phyloP scores from a whole-genome alignment of 2,888 invertebrate species.

The Pediacus dermestoides region DNA sequence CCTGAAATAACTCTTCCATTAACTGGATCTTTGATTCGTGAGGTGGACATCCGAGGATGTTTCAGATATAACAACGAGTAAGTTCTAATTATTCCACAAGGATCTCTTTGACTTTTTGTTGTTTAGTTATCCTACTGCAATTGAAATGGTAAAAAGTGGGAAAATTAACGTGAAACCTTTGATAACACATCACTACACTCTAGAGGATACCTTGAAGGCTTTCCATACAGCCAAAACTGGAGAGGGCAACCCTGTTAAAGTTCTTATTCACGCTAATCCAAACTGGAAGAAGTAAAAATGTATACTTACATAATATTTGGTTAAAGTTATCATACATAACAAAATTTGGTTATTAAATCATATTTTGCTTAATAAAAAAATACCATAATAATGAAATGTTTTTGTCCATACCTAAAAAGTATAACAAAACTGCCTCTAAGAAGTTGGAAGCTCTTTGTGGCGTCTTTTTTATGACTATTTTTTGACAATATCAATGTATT shows the following conservation, averaged over 20 bases:
- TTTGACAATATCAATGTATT: too few species aligned
- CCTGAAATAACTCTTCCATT: conserved; percentile 77
- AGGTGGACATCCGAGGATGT: conserved; percentile 89
- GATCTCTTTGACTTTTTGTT: too few species aligned
- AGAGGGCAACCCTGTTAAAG: conserved; percentile 74
- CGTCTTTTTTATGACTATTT: too few species aligned
- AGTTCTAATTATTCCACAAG: conserved; percentile 38
- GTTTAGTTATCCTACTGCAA: conserved; percentile 71
- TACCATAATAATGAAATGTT: too few species aligned
- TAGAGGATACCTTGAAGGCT: conserved; percentile 75
- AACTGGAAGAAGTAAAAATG: conserved; percentile 33
- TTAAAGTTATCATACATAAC: too few species aligned
- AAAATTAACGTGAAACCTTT: conserved; percentile 76
- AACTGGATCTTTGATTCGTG: conserved; percentile 73
- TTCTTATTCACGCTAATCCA: conserved; percentile 73
- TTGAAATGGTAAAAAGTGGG: conserved; percentile 73
- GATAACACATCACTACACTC: conserved; percentile 76
- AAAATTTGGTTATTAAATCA: too few species aligned
- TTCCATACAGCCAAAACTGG: conserved; percentile 78
- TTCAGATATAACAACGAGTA: conserved; percentile 92
- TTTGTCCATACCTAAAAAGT: too few species aligned
- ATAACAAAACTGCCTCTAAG: too few species aligned
- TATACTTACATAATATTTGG: conserved; percentile 1
- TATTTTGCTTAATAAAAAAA: too few species aligned
- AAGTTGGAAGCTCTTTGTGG: too few species aligned